Evolutionary conservation across 2,113 vertebrate species (phyloP).

Genomic region (Microcebus jonahi): DNA sequence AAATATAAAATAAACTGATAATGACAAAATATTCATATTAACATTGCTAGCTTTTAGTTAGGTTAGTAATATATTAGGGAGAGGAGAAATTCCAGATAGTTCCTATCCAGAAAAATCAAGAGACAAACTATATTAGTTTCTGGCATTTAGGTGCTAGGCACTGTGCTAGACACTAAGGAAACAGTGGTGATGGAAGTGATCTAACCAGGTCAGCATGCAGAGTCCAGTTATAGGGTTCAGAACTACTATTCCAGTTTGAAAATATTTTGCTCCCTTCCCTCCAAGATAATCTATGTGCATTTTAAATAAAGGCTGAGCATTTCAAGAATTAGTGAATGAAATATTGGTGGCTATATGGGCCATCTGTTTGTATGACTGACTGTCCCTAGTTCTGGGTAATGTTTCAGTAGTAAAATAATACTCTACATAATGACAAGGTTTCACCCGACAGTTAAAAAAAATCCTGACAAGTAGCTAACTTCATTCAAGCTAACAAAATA

Average conservation of each 20-base stretch:
- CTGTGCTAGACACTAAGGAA: not conserved
- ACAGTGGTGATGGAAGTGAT: not conserved
- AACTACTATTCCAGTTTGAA: not conserved
- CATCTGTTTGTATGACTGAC: not conserved
- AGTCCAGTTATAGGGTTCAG: not conserved
- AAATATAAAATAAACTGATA: not conserved
- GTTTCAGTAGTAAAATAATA: not conserved
- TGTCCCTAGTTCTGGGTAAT: not conserved
- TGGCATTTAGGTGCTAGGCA: not conserved
- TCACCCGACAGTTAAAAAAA: not conserved
- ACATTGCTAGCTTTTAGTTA: not conserved
- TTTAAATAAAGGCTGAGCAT: not conserved
- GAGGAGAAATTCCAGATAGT: not conserved
- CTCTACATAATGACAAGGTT: not conserved
- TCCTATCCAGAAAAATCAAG: not conserved
- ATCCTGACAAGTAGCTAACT: not conserved
- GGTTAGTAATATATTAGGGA: not conserved
- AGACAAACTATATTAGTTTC: not conserved
- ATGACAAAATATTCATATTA: conserved; percentile 8
- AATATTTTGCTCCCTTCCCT: not conserved
- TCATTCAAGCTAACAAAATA: conserved; percentile 4
- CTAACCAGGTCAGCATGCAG: not conserved
- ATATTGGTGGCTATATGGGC: not conserved
- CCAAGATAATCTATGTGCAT: not conserved
- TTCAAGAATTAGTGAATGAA: not conserved